Percentiles rank a stretch among this genome's conserved stretches.
Conservation (phyloP, 2,888 invertebrate genomes). For the Micoletzkya japonica region DNA sequence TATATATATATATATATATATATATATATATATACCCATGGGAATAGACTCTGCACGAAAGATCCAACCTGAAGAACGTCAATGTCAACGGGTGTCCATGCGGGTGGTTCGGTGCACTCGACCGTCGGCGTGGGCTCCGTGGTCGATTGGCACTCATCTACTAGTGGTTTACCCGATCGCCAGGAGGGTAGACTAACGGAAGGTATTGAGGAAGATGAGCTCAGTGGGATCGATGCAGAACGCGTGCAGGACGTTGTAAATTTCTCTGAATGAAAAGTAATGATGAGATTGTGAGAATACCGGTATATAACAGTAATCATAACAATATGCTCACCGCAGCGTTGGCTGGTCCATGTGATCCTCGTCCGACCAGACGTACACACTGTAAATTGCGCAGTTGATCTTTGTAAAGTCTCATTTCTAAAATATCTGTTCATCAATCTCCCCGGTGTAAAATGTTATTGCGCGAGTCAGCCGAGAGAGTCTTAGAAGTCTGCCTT, state of each 20-base stretch:
- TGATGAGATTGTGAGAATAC: background rate
- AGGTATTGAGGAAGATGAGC: constrained; percentile 51
- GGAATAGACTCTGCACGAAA: too few species aligned
- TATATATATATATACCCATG: too few species aligned
- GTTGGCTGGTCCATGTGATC: constrained; percentile 56
- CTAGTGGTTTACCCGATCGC: background rate
- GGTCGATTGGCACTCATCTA: constrained; percentile 23
- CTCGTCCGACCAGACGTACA: constrained; percentile 54
- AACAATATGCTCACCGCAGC: constrained; percentile 28
- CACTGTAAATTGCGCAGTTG: constrained; percentile 31
- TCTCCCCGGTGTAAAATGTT: too few species aligned
- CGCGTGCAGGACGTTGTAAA: constrained; percentile 44
- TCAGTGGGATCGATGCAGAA: constrained; percentile 52
- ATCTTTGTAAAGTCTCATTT: too few species aligned
- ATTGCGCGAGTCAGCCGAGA: too few species aligned
- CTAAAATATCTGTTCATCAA: too few species aligned
- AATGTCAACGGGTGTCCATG: constrained; percentile 23
- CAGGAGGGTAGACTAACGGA: constrained; percentile 33
- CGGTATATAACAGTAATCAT: background rate
- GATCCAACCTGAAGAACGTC: constrained; percentile 22
- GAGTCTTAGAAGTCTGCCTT: too few species aligned
- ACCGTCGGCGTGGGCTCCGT: background rate
- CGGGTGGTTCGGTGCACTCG: constrained; percentile 19
- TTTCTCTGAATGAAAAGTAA: constrained; percentile 32
- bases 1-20: too few species aligned